Evolutionary conservation across 2,113 vertebrate species (phyloP), one percentile per base, ranked within the genome.

Genomic region (Ochotona princeps): DNA sequence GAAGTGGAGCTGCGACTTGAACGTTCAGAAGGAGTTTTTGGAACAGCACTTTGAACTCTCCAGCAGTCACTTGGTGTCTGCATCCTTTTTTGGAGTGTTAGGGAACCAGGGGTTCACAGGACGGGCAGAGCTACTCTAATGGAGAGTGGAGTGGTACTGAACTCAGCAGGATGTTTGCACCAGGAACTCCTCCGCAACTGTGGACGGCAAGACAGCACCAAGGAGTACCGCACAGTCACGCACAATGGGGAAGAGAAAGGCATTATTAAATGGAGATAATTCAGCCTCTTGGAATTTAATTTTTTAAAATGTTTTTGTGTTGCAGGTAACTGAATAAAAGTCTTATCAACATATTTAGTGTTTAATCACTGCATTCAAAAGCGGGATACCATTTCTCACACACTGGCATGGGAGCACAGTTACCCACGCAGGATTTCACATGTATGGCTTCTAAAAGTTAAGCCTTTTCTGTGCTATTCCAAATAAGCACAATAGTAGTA

Each of bases 131-230:
- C 21, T 89, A 90, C 91, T 79, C 96, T 81, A 83, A 93, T 91
- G 51, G 30, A 20, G 78, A 95, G 17, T 81, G 63, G 23, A 78
- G n/a, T 7, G 63, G 25, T 1, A 8, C 20, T 70, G 90, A 95
- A 92, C 83, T 72, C n/a, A 54, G 96, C 7, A 35, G 92, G 69
- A 82, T 94, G 74, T 92, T 20, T 86, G 92, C 80, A 87, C 90
- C 82, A 78, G 90, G 87, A 87, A 21, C 66, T 72, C 91, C 84
- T 83, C 54, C 2, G 6, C 66, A 28, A 83, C 17, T 84, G 54
- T 94, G 25, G 18, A 81, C 74, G 88, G 86, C 18, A 67, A 87
- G 83, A 72, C 47, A 90, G 75, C 61, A n/a, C 72, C 35, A 61
- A 17, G 60, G 49, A 28, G 67, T 69, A 26, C 12, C 61, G 57